Base-by-base conservation (phyloP, 2,797 vertebrate species). In the Pangasius sanitwongsei region DNA sequence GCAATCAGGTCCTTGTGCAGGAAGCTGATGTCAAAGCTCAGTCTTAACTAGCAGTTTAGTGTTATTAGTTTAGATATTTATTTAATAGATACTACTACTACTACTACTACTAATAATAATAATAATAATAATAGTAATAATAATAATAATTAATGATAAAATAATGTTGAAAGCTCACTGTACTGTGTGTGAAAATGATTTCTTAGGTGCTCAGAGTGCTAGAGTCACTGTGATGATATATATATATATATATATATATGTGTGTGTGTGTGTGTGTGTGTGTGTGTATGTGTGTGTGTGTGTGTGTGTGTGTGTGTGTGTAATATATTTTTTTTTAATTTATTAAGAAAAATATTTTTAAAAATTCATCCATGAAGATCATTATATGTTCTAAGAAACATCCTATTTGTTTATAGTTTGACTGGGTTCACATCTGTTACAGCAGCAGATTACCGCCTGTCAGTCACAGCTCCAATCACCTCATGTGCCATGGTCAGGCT, bases 401-500 rank as follows among this genome's bases (percentile, higher is more conserved):
- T 4, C 57, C 25, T n/a, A 41, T 77, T 84, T 6, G n/a, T 11
- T 84, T 28, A 44, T 16, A 69, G 63, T 23, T 85, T 53, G 34
- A 50, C n/a, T 69, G 16, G 23, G 57, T 63, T n/a, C 37, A 83
- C 34, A 5, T 84, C 28, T 84, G 16, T 91, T 90, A 80, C 59
- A 86, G 87, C 87, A 70, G 37, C 85, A 86, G 83, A 90, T 92
- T 93, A 92, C 83, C 55, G 0, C 7, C 85, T 90, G 65, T 89
- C 89, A 93, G 59, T 90, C 55, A 83, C 87, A 84, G 72, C 61
- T 81, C 86, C 74, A 86, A 80, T 85, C 86, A 91, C 86, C 80
- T 89, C 85, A 93, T 81, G 41, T 81, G 61, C 48, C 20, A 83
- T 18, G 70, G 85, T 91, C 91, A 93, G 92, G 90, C 91, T 37